Conservation (phyloP, 2,888 invertebrate genomes). For the Hesperia comma region DNA sequence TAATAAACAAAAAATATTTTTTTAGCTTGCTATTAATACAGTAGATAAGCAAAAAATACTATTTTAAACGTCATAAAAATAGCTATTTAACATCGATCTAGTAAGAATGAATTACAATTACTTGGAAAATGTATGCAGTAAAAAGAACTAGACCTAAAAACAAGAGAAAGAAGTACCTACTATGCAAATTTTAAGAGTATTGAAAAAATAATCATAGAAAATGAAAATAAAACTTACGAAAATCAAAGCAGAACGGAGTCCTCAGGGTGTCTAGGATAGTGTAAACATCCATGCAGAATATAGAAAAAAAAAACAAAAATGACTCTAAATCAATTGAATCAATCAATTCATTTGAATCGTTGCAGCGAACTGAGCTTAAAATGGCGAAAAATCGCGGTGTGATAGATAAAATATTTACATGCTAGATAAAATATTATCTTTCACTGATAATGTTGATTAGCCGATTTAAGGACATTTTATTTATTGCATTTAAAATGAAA, state of each 20-base stretch:
- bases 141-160: not conserved
- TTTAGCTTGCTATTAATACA: too few species aligned
- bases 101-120: not conserved
- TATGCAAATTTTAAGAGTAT: too few species aligned
- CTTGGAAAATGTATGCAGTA: too few species aligned
- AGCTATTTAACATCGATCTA: not conserved
- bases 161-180: not conserved
- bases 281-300: slow-evolving; percentile 30
- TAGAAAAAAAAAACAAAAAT: not conserved
- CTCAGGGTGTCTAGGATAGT: slow-evolving; percentile 28
- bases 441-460: slow-evolving; percentile 6
- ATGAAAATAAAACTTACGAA: slow-evolving; percentile 18
- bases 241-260: slow-evolving; percentile 31
- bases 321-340: too few species aligned
- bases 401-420: slow-evolving; percentile 25
- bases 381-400: slow-evolving; percentile 19
- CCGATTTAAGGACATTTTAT: not conserved
- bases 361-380: not conserved
- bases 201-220: too few species aligned
- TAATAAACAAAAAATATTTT: not conserved
- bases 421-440: slow-evolving; percentile 27
- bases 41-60: too few species aligned
- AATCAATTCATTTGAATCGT: not conserved
- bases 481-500: not conserved
- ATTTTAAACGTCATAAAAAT: not conserved